phyloP scores from a whole-genome alignment of 2,113 vertebrate species.

The Ardeotis arabs region DNA sequence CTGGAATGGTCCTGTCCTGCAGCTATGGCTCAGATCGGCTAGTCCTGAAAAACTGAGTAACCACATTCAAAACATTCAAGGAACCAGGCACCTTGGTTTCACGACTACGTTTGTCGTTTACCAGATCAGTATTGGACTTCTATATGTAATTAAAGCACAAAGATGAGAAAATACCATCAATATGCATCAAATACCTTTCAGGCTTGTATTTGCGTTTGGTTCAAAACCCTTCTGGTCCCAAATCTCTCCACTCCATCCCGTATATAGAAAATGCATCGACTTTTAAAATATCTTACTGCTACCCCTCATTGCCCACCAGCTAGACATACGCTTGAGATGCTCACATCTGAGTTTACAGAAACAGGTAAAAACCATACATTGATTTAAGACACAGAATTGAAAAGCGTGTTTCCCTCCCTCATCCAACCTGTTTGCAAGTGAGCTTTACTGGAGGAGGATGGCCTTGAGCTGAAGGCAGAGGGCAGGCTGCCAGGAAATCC shows the following conservation, averaged over 20 bases:
- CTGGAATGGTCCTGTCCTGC: background rate
- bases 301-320: background rate
- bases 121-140: background rate
- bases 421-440: background rate
- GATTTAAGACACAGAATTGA: background rate
- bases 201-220: background rate
- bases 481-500: constrained; percentile 59
- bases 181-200: background rate
- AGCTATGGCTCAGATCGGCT: background rate
- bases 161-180: background rate
- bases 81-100: background rate
- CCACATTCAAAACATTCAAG: background rate
- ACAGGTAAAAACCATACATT: background rate
- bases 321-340: background rate
- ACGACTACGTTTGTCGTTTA: background rate
- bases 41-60: background rate
- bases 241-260: background rate
- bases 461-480: constrained; percentile 49
- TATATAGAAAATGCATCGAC: background rate
- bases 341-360: background rate
- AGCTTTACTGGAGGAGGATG: constrained; percentile 11
- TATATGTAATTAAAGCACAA: background rate
- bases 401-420: background rate
- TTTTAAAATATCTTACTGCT: background rate
- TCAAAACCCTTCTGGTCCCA: background rate